A percentile compares a stretch with the other conserved stretches of the same genome.
phyloP scores from a whole-genome alignment of 1,140 invertebrate genomes.

The Micrasema minimum region DNA sequence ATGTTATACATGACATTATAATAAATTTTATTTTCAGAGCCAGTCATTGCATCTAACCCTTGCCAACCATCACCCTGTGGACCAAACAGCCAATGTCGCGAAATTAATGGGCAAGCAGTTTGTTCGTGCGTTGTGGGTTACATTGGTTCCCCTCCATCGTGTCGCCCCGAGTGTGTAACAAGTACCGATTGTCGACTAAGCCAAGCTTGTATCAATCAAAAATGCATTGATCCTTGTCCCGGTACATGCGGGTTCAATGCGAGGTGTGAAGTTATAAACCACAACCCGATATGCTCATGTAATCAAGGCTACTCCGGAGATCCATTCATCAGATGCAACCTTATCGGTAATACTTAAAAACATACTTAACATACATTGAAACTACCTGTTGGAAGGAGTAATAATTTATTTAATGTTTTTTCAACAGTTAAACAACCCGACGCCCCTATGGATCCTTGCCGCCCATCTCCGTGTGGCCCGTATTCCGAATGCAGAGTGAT shows the following conservation, averaged over 20 bases:
- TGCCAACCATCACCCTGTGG: conserved; percentile 76
- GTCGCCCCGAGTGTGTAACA: conserved; percentile 73
- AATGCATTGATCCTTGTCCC: conserved; percentile 76
- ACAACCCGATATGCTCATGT: conserved; percentile 72
- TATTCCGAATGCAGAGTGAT: conserved; percentile 76
- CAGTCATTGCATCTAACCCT: conserved; percentile 65
- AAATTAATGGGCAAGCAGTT: conserved; percentile 64
- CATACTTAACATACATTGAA: too few relatives aligned
- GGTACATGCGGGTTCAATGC: conserved; percentile 74
- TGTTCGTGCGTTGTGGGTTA: conserved; percentile 73
- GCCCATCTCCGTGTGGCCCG: conserved; percentile 80
- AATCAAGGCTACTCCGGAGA: conserved; percentile 66
- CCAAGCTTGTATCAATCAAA: conserved; percentile 73
- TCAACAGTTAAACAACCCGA: conserved; percentile 58
- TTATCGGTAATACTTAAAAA: conserved; percentile 71
- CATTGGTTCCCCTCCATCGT: conserved; percentile 71
- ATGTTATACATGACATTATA: too few relatives aligned
- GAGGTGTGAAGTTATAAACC: conserved; percentile 73
- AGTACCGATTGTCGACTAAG: conserved; percentile 72
- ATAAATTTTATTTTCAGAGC: conserved; percentile 60
- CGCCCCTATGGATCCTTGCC: conserved; percentile 70
- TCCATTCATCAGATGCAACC: conserved; percentile 68
- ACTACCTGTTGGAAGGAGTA: too few relatives aligned
- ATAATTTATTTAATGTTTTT: too few relatives aligned
- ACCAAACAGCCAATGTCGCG: conserved; percentile 72